A percentile compares a stretch with the other conserved stretches of the same genome.
phyloP scores from a whole-genome alignment of 2,888 invertebrate species.

The Alsophila aescularia region DNA sequence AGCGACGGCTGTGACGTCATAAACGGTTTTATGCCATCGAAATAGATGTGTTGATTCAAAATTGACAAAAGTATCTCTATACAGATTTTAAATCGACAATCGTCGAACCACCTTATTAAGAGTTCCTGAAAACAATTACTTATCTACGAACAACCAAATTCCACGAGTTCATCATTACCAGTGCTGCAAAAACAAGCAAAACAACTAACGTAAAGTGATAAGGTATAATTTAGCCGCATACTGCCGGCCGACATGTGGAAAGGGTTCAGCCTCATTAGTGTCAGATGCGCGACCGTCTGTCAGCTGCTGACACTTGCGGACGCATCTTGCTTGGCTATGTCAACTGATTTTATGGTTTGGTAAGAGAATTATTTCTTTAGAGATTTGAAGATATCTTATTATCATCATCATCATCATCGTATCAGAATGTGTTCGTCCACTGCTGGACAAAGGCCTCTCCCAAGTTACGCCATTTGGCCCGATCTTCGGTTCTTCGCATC shows the following conservation, averaged over 20 bases:
- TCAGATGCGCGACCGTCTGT: slow-evolving; percentile 61
- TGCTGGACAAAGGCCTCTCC: too few relatives aligned
- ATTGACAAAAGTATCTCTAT: too few relatives aligned
- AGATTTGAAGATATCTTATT: background rate
- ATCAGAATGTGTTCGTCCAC: too few relatives aligned
- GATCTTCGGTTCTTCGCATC: too few relatives aligned
- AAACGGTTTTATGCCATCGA: too few relatives aligned
- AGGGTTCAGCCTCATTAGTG: slow-evolving; percentile 76
- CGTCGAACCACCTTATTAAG: too few relatives aligned
- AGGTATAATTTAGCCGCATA: slow-evolving; percentile 68
- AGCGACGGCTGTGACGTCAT: too few relatives aligned
- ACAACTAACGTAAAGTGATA: slow-evolving; percentile 54
- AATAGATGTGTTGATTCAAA: too few relatives aligned
- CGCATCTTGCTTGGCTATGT: slow-evolving; percentile 6
- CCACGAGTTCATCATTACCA: background rate
- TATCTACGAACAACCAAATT: background rate
- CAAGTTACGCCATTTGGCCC: too few relatives aligned
- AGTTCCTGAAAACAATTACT: too few relatives aligned
- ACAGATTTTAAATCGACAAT: too few relatives aligned
- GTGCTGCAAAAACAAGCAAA: slow-evolving; percentile 11
- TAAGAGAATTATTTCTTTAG: background rate
- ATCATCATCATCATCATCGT: too few relatives aligned
- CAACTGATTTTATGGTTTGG: background rate
- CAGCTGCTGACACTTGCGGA: slow-evolving; percentile 39
- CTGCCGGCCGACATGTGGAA: slow-evolving; percentile 62